Base-by-base conservation (phyloP, 2,888 invertebrate genomes). In the Polylopha cassiicola region DNA sequence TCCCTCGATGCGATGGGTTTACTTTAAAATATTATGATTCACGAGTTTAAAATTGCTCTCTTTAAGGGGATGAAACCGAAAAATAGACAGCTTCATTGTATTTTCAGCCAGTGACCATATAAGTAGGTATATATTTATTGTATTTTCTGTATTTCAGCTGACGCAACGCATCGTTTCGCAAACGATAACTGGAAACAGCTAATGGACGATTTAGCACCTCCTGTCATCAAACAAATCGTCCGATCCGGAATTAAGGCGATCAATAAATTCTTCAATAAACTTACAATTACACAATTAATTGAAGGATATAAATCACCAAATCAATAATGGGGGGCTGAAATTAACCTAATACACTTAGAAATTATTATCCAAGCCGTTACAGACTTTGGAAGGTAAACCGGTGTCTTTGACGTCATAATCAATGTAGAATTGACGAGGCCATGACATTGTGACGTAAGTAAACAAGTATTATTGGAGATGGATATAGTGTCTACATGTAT, bases 171-270 rank as follows among this genome's bases (percentile, higher is more conserved):
- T 6, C 56, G 69, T 39, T 85, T 86, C 52, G 77, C 81, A 1
- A 86, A 86, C 47, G 64, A 79, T 23, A 86, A 86, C 60, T 86
- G 86, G 86, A 55, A 61, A 23, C 77, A 82, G 26, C 55, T 86
- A 21, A 86, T 86, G 85, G 79, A 85, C 47, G 86, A 86, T 22
- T 63, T 86, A 3, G 71, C 85, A 0, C 86, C 86, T 0, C 73
- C 84, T 0, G 84, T 61, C 29, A 71, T 86, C 53, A 80, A 85
- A 44, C 84, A 86, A 45, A 85, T 86, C 31, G 80, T 79, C 2
- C 61, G 57, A 16, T 75, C 79, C 0, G 55, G 73, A 8, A 60
- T 85, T 18, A 82, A 76, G 47, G 58, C 57, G 2, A 80, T 84
- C 55, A 86, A 86, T 62, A 81, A 80, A 44, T 85, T 86, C 68